Evolutionary conservation across 2,888 invertebrate genomes (phyloP).

Genomic region (Campoletis raptor): DNA sequence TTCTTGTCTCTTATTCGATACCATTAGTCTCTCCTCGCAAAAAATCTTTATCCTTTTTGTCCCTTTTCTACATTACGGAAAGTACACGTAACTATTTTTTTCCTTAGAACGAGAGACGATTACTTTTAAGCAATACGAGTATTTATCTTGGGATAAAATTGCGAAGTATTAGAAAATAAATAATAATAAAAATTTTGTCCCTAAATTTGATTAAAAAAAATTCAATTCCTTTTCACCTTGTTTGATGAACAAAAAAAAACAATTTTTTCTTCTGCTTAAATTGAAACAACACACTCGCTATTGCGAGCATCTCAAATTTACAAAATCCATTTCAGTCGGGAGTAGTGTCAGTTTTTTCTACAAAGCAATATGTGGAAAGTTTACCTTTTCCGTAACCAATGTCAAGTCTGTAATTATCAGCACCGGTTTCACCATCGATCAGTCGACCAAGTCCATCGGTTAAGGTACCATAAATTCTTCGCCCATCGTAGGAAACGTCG

Average conservation of each 20-base stretch:
- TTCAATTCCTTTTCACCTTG: too few species aligned
- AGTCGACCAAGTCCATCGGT: constrained; percentile 90
- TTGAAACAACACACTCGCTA: neutral
- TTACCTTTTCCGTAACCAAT: constrained; percentile 88
- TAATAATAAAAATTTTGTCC: too few species aligned
- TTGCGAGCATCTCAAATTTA: neutral
- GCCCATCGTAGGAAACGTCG: constrained; percentile 90
- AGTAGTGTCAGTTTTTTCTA: neutral
- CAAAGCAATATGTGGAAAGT: constrained; percentile 45
- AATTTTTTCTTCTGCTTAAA: neutral
- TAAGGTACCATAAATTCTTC: constrained; percentile 83
- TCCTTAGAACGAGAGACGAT: neutral
- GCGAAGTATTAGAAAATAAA: neutral
- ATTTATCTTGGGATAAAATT: neutral
- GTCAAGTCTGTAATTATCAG: constrained; percentile 88
- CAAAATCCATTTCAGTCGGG: neutral
- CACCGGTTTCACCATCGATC: constrained; percentile 88
- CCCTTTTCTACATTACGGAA: neutral
- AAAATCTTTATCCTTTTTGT: constrained; percentile 16
- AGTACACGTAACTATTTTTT: neutral
- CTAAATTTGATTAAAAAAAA: too few species aligned
- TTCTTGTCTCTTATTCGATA: constrained; percentile 11
- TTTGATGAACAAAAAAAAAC: neutral
- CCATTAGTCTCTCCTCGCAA: constrained; percentile 3
- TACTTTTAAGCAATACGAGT: neutral